Percentiles rank a stretch among this genome's conserved stretches.
phyloP scores from a whole-genome alignment of 2,797 vertebrate genomes.

The Scyliorhinus canicula region DNA sequence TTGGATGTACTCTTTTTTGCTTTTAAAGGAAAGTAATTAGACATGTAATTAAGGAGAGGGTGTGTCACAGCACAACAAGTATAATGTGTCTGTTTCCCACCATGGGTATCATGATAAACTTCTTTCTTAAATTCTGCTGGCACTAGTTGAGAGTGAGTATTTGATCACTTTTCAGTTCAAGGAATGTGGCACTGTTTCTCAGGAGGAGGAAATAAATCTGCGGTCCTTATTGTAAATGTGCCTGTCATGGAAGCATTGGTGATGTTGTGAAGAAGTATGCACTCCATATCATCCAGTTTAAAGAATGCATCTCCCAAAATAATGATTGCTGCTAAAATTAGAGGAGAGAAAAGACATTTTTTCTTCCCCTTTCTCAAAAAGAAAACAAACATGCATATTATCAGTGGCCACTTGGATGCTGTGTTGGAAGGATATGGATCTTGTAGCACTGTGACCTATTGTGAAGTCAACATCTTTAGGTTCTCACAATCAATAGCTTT shows the following conservation, averaged over 20 bases:
- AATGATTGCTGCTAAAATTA: constrained; percentile 7
- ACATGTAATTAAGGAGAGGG: not conserved
- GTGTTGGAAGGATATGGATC: not conserved
- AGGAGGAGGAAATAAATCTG: constrained; percentile 9
- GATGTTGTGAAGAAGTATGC: not conserved
- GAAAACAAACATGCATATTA: not conserved
- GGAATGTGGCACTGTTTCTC: not conserved
- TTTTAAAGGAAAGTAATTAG: constrained; percentile 8
- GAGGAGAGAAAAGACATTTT: not conserved
- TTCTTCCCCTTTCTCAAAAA: not conserved
- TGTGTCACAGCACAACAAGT: not conserved
- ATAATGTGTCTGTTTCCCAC: not conserved
- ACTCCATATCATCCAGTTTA: not conserved
- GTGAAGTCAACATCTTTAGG: not conserved
- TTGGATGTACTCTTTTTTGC: not conserved
- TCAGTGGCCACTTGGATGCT: not conserved
- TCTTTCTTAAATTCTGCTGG: not conserved
- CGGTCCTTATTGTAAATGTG: not conserved
- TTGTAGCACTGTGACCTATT: not conserved
- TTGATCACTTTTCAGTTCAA: not conserved
- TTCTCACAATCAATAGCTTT: not conserved
- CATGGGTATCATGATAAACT: not conserved
- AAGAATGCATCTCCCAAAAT: not conserved
- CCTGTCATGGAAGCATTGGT: not conserved
- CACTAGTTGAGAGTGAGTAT: not conserved